phyloP scores from a whole-genome alignment of 2,113 vertebrate species.

The Suncus etruscus region DNA sequence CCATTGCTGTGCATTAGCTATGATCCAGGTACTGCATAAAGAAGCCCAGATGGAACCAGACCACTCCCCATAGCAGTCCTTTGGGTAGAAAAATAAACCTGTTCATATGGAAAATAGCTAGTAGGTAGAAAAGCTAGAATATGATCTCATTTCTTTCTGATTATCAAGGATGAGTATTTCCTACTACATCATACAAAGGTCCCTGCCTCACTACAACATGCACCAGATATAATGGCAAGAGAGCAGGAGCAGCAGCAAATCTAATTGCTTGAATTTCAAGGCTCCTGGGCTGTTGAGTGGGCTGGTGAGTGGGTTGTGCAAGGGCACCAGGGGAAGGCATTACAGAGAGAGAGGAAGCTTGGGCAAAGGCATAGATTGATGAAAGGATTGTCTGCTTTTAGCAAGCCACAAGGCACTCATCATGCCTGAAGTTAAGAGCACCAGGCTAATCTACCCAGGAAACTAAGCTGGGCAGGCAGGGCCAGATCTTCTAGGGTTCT shows the following conservation, averaged over 20 bases:
- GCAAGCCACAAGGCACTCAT: conserved; percentile 38
- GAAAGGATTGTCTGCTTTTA: conserved; percentile 22
- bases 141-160: not conserved
- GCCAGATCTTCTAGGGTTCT: not conserved
- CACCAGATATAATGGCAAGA: not conserved
- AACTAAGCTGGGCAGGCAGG: conserved; percentile 17
- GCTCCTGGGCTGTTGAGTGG: not conserved
- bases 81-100: not conserved
- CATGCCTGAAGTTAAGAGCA: conserved; percentile 18
- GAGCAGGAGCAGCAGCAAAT: not conserved
- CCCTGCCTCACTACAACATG: not conserved
- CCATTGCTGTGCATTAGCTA: not conserved
- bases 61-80: not conserved
- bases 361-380: not conserved
- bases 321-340: not conserved
- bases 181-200: not conserved
- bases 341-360: not conserved
- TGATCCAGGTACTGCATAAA: not conserved
- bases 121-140: not conserved
- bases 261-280: conserved; percentile 22
- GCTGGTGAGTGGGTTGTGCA: not conserved
- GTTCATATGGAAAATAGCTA: not conserved
- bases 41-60: not conserved
- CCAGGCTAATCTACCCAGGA: conserved; percentile 25
- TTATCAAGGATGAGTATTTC: conserved; percentile 1